Base-by-base conservation (phyloP, 2,113 vertebrate genomes). In the Hucho hucho region DNA sequence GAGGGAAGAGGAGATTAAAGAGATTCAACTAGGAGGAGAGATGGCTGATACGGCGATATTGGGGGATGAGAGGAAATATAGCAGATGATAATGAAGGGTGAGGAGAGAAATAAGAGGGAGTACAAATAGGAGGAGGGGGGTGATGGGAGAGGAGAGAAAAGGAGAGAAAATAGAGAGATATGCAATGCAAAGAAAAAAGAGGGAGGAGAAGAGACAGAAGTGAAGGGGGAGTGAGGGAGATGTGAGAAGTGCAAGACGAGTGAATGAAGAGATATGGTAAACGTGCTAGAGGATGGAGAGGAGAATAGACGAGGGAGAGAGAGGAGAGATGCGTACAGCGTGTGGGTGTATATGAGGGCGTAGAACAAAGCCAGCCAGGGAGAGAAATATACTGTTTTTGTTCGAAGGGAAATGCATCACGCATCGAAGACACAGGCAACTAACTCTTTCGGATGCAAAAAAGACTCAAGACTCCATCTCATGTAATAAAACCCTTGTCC, bases 291-390 rank as follows among this genome's bases (percentile, higher is more conserved):
- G 49, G 11, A 43, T 16, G 14, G 16, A 1, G 16, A 16, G 16
- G 49, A 53, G 49, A 18, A 18, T 18, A 53, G 12, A 53, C 14
- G 11, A 47, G 2, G n/a, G 14, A 32, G 70, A 20, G 47, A 70
- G 64, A 53, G 66, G 80, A 69, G 74, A 18, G 28, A 85, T 70
- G 83, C 64, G 83, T 49, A 26, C 78, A 84, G 75, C 11, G 86
- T 83, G 87, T 88, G 88, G 88, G 88, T 78, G 85, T 84, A 80
- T 87, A 81, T 75, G 87, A 85, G 85, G 88, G 89, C 86, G 87
- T 85, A 76, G 82, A 87, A 89, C 86, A 86, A 86, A 32, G 59
- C 43, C 47, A 26, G 1, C 47, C 61, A 25, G 47, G 70, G 73
- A 9, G n/a, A 61, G n/a, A 22, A 61, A 61, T 22, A 11, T 61